Evolutionary conservation across 2,113 vertebrate genomes (phyloP), one percentile per base, ranked within the genome.

Genomic region (Parotia lawesii): DNA sequence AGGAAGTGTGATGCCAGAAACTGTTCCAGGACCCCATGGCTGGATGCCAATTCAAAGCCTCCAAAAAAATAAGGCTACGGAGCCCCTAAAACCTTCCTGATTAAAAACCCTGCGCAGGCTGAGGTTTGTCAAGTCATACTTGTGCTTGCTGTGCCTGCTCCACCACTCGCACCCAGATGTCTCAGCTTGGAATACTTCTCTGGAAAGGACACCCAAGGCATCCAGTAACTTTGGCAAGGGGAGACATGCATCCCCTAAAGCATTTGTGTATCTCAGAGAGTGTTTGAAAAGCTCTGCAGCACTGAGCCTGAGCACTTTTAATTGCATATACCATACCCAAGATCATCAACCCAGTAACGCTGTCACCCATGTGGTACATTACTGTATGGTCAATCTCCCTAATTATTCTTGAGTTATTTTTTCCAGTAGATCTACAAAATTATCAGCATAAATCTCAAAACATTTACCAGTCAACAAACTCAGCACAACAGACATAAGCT

Each of bases 331-430:
- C 85, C 93, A 58, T 80, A 92, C 61, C 48, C 84, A 78, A 76
- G 80, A 87, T 47, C 93, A 94, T 81, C 91, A 85, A 70, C 79
- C 61, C 76, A 75, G 84, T 31, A 89, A 86, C 0, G 2, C 48
- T 82, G 67, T 88, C 94, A 92, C 80, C 66, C 53, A 13, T 56
- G 47, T 40, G 53, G 64, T 76, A 92, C 77, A 72, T 87, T 77
- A 87, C 73, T 80, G 22, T 74, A 95, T 60, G 93, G 90, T 37
- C 96, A 88, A 92, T 96, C 88, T 96, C 91, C 90, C 79, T 96
- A 96, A 97, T 96, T 96, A 92, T 78, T 73, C 82, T 69, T 81
- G 91, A 94, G 82, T 80, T 95, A 72, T 95, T 95, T 96, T 96
- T 89, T 94, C 88, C 71, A 88, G 72, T 74, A 95, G 78, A 79